phyloP scores from a whole-genome alignment of 2,797 vertebrate species.

The Enteromius unitaeniatus region DNA sequence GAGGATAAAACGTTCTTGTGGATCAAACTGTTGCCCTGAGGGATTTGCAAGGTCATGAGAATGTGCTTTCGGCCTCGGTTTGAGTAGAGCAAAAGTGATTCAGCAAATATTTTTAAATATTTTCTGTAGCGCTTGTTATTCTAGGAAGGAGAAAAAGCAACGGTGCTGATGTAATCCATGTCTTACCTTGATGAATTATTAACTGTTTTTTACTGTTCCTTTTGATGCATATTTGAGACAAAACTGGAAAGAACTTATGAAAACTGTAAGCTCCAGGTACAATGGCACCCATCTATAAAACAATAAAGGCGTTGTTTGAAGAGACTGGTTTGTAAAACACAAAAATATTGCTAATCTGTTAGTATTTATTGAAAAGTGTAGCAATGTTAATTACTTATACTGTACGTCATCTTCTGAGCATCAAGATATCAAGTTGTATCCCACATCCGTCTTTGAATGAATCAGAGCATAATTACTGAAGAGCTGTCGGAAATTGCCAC shows the following conservation, averaged over 20 bases:
- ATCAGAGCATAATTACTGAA: background rate
- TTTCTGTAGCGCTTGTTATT: background rate
- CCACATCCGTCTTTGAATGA: background rate
- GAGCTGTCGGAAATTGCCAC: background rate
- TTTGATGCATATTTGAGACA: constrained; percentile 6
- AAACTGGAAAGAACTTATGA: background rate
- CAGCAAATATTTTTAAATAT: constrained; percentile 7
- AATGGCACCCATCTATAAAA: background rate
- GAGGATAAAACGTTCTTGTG: constrained; percentile 24
- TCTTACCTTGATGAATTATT: constrained; percentile 52
- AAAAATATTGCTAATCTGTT: background rate
- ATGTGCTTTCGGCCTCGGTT: background rate
- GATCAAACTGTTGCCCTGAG: constrained; percentile 25
- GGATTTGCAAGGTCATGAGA: constrained; percentile 31
- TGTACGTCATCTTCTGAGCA: background rate
- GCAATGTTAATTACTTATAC: background rate
- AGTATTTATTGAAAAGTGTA: background rate
- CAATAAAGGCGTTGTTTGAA: background rate
- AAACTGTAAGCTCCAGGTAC: background rate
- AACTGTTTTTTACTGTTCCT: constrained; percentile 41
- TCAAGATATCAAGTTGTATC: constrained; percentile 12
- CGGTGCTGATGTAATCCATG: constrained; percentile 35
- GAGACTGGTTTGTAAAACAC: background rate
- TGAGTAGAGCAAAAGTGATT: constrained; percentile 17
- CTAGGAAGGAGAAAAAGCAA: background rate